phyloP scores from a whole-genome alignment of 1,140 invertebrate genomes.

The Drosophila pseudoananassae region DNA sequence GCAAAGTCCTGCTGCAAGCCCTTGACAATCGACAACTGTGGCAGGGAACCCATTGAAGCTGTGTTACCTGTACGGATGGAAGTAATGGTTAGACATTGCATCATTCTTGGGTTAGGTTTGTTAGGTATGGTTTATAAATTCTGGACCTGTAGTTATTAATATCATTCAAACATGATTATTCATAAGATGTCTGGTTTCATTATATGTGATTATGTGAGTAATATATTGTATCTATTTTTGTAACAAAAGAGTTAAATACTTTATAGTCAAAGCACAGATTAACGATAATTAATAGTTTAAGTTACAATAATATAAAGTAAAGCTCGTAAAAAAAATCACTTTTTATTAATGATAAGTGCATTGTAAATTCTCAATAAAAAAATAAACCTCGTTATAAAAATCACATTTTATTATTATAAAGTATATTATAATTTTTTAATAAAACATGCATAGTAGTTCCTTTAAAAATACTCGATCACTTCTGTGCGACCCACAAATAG shows the following conservation, averaged over 20 bases:
- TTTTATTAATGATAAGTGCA: too few species aligned
- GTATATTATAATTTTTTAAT: neutral
- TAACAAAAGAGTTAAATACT: too few species aligned
- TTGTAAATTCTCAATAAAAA: too few species aligned
- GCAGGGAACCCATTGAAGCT: conserved; percentile 87
- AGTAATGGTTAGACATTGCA: conserved; percentile 8
- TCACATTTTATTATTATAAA: neutral
- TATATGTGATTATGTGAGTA: neutral
- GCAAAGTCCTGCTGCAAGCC: conserved; percentile 84
- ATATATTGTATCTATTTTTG: neutral
- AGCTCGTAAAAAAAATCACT: too few species aligned
- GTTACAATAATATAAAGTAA: too few species aligned
- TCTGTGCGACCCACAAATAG: conserved; percentile 9
- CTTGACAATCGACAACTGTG: conserved; percentile 87
- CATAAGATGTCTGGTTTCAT: neutral
- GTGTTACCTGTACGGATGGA: neutral
- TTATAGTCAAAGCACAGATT: too few species aligned
- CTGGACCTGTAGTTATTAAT: conserved; percentile 2
- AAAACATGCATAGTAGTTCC: neutral
- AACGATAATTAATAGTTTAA: too few species aligned
- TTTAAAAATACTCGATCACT: neutral
- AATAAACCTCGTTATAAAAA: neutral
- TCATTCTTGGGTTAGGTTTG: conserved; percentile 4
- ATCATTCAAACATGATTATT: conserved; percentile 35
- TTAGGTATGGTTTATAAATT: conserved; percentile 15